These are phyloP conservation scores for Sylvilagus bachmani DNA, from an alignment of 2,113 vertebrate genomes.

Conservation along the genomic window DNA sequence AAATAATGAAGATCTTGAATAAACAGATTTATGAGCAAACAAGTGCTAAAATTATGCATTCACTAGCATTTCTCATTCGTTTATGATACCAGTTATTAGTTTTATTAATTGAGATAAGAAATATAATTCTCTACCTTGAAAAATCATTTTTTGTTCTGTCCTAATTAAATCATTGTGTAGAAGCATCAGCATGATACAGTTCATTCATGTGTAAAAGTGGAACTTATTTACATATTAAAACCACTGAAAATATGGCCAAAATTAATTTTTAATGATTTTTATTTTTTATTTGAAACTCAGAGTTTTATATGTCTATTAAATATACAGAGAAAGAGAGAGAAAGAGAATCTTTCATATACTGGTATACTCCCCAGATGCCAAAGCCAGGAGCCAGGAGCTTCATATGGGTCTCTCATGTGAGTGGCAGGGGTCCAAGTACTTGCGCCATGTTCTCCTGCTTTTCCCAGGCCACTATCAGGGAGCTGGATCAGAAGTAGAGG, in stretches of 20 bases:
- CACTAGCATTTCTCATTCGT: not conserved
- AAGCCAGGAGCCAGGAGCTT: too few relatives aligned
- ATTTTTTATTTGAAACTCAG: too few relatives aligned
- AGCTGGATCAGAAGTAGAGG: too few relatives aligned
- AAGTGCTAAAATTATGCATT: not conserved
- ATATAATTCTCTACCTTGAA: not conserved
- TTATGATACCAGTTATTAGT: not conserved
- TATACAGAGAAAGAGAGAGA: too few relatives aligned
- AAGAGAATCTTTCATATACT: too few relatives aligned
- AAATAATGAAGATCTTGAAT: not conserved
- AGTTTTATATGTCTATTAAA: too few relatives aligned
- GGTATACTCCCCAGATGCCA: too few relatives aligned
- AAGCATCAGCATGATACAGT: not conserved
- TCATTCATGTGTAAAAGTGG: conserved; percentile 38
- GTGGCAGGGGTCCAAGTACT: too few relatives aligned
- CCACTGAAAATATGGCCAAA: not conserved
- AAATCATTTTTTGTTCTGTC: conserved; percentile 15
- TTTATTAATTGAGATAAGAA: conserved; percentile 41
- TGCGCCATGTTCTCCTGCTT: too few relatives aligned
- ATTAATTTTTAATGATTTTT: not conserved
- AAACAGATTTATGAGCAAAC: not conserved
- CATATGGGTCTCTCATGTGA: too few relatives aligned
- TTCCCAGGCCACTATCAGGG: too few relatives aligned
- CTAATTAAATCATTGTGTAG: conserved; percentile 19
- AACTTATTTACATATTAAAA: conserved; percentile 2